Base-by-base conservation (phyloP, 2,888 invertebrate genomes). In the Coelinius sp. region DNA sequence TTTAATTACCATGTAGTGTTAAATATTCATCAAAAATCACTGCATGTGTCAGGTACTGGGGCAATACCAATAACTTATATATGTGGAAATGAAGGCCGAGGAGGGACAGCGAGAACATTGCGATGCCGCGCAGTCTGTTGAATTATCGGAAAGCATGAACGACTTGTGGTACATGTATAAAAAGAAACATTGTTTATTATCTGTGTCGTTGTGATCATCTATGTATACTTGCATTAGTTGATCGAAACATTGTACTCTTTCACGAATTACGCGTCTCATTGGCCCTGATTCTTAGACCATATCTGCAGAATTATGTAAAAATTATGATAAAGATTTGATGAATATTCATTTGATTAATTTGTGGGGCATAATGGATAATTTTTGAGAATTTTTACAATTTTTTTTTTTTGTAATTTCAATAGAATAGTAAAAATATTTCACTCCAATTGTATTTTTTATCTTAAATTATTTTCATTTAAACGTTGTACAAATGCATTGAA, bases 81-180 rank as follows among this genome's bases (percentile, higher is more conserved):
- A n/a, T n/a, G n/a, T n/a, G n/a, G n/a, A n/a, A n/a, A n/a, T n/a
- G n/a, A n/a, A n/a, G n/a, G n/a, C n/a, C n/a, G n/a, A n/a, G n/a
- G n/a, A n/a, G n/a, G n/a, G n/a, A n/a, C n/a, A n/a, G n/a, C n/a
- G n/a, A n/a, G n/a, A n/a, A 44, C 12, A 71, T 71, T 70, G 69
- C 41, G 78, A 78, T 79, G 79, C 80, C 80, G 78, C 76, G 80
- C 80, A 79, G 79, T 80, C 80, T 80, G 79, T 76, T 68, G 65
- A 20, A 74, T 78, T 80, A 80, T 80, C 80, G 63, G 12, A 5
- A 24, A 17, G 20, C 17, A 31, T 20, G 22, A 22, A 59, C 17
- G 20, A 20, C 31, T 22, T 59, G 10, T 14, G 20, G 10, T 12
- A 20, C 59, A 25, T 25, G 24, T 25, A n/a, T 24, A 25, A 14